These are phyloP conservation scores for Parapristionchus giblindavisi DNA, from an alignment of 2,888 invertebrate genomes.

Conservation along the genomic window DNA sequence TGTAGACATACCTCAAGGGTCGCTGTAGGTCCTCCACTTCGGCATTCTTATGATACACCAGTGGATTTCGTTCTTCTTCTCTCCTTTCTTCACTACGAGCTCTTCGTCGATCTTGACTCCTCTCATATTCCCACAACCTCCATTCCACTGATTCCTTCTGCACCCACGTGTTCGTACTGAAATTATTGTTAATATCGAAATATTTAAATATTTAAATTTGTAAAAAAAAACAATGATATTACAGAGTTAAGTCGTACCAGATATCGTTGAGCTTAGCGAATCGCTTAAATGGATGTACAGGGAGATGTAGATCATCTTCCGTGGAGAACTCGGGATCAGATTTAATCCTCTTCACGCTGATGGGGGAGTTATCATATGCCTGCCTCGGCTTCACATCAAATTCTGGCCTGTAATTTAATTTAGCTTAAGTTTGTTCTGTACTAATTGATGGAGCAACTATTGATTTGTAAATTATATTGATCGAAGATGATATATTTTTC, in stretches of 20 bases:
- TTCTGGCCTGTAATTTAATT: constrained; percentile 20
- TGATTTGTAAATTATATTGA: too few relatives aligned
- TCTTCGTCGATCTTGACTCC: too few relatives aligned
- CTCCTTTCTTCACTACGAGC: not conserved
- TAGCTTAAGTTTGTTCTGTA: too few relatives aligned
- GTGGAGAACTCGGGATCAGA: constrained; percentile 7
- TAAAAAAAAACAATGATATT: not conserved
- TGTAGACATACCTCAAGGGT: not conserved
- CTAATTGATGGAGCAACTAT: too few relatives aligned
- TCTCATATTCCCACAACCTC: constrained; percentile 12
- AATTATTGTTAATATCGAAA: not conserved
- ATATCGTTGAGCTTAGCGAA: not conserved
- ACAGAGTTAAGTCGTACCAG: not conserved
- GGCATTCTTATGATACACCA: not conserved
- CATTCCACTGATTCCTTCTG: constrained; percentile 2
- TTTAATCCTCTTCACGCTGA: too few relatives aligned
- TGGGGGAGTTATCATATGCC: too few relatives aligned
- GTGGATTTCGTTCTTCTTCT: not conserved
- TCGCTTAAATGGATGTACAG: constrained; percentile 19
- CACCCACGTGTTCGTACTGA: not conserved
- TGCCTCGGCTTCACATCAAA: constrained; percentile 1
- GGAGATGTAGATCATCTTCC: not conserved
- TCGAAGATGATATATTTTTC: too few relatives aligned
- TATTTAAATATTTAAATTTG: too few relatives aligned
- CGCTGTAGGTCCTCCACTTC: not conserved